These are phyloP conservation scores for Babylonia areolata DNA, from an alignment of 1,140 invertebrate genomes.

Conservation along the genomic window DNA sequence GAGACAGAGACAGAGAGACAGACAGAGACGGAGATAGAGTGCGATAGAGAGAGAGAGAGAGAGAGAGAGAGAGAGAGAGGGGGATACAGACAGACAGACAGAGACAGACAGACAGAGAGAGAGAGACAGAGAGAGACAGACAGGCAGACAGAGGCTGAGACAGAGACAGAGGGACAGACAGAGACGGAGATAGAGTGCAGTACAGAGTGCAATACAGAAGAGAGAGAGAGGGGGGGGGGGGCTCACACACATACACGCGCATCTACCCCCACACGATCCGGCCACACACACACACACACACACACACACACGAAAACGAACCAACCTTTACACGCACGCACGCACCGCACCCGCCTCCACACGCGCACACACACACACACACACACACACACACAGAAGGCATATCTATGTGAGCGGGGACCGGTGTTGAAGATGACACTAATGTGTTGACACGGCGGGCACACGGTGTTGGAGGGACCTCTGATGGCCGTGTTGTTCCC, in stretches of 20 bases:
- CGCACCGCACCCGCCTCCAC: not conserved
- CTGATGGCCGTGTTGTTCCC: no score
- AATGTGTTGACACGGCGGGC: no score
- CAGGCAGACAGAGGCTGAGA: not conserved
- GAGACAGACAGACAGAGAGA: no score
- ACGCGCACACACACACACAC: slow-evolving; percentile 2
- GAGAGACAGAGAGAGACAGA: not conserved
- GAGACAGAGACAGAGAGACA: no score
- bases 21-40: no score
- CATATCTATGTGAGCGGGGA: no score
- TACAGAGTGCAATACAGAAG: not conserved
- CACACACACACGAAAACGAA: not conserved
- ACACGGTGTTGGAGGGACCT: no score
- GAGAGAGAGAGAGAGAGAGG: no score
- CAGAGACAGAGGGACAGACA: not conserved
- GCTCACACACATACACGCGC: slow-evolving; percentile 5
- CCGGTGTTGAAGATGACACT: no score
- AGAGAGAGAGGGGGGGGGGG: no score
- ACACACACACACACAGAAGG: not conserved
- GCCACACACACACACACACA: slow-evolving; percentile 18
- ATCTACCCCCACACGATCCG: not conserved
- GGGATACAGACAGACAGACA: no score
- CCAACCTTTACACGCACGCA: not conserved
- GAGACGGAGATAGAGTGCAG: not conserved
- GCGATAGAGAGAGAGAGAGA: no score